phyloP scores from a whole-genome alignment of 1,140 invertebrate species.

The Zelostemma sp. region DNA sequence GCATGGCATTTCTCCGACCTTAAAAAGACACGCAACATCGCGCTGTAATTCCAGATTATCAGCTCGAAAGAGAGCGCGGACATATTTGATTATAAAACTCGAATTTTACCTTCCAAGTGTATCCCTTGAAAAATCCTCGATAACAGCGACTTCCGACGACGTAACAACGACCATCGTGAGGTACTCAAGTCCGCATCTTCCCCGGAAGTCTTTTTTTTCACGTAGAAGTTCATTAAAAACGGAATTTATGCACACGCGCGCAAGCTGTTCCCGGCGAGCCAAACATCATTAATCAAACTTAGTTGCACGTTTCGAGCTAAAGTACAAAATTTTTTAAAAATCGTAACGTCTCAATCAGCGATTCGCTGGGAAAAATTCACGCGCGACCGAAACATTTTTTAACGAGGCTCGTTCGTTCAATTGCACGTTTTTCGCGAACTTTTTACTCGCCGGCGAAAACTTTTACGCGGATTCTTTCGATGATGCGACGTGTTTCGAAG shows the following conservation, averaged over 20 bases:
- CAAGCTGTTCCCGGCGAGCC: no score
- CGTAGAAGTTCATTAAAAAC: background rate
- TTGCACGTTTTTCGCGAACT: no score
- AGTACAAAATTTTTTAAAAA: no score
- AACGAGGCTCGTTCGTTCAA: no score
- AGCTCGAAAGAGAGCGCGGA: slow-evolving; percentile 17
- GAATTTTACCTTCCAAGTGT: slow-evolving; percentile 65
- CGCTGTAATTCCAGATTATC: slow-evolving; percentile 24
- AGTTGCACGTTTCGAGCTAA: no score
- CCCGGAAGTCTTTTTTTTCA: slow-evolving; percentile 15
- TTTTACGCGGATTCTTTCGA: no score
- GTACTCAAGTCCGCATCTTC: slow-evolving; percentile 31
- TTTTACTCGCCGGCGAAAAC: no score
- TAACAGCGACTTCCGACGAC: slow-evolving; percentile 58
- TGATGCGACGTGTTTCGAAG: slow-evolving; percentile 15
- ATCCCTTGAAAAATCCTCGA: slow-evolving; percentile 66
- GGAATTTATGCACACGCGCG: no score
- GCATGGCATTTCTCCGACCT: background rate
- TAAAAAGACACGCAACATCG: slow-evolving; percentile 9
- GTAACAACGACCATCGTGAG: slow-evolving; percentile 65
- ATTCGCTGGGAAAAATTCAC: no score
- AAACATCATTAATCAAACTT: no score
- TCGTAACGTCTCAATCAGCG: no score
- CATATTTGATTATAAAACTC: slow-evolving; percentile 5
- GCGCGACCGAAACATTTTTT: no score